These are phyloP conservation scores for Philaethria dido DNA, from an alignment of 2,888 invertebrate species.

Conservation along the genomic window DNA sequence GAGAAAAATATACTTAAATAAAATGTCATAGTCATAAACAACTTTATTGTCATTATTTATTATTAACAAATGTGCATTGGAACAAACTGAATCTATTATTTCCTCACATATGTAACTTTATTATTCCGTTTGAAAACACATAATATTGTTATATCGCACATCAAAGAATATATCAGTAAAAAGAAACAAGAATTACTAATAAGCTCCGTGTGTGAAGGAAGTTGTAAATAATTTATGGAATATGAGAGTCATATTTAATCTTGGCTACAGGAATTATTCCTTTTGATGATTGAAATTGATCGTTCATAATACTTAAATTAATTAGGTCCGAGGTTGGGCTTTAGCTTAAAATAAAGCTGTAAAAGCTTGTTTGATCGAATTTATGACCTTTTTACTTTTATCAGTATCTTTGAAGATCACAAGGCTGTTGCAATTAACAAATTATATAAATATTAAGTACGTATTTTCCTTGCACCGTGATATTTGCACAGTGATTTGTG, in stretches of 20 bases:
- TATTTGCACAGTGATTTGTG: too few species aligned
- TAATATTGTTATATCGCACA: conserved; percentile 22
- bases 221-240: conserved; percentile 41
- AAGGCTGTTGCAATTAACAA: neutral
- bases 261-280: conserved; percentile 25
- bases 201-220: conserved; percentile 34
- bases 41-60: neutral
- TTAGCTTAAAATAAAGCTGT: neutral
- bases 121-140: conserved; percentile 24
- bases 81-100: neutral
- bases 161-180: conserved; percentile 22
- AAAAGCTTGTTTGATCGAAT: neutral
- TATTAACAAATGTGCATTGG: neutral
- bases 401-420: neutral
- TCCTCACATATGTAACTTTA: conserved; percentile 1
- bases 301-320: conserved; percentile 19
- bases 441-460: too few species aligned
- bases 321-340: neutral
- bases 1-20: conserved; percentile 27
- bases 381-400: neutral
- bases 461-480: too few species aligned
- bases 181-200: conserved; percentile 30
- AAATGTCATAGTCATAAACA: neutral
- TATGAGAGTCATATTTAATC: conserved; percentile 27
- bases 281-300: conserved; percentile 39